Evolutionary conservation across 1,140 invertebrate genomes (phyloP), one percentile per base, ranked within the genome.

Genomic region (Mamestra configurata): DNA sequence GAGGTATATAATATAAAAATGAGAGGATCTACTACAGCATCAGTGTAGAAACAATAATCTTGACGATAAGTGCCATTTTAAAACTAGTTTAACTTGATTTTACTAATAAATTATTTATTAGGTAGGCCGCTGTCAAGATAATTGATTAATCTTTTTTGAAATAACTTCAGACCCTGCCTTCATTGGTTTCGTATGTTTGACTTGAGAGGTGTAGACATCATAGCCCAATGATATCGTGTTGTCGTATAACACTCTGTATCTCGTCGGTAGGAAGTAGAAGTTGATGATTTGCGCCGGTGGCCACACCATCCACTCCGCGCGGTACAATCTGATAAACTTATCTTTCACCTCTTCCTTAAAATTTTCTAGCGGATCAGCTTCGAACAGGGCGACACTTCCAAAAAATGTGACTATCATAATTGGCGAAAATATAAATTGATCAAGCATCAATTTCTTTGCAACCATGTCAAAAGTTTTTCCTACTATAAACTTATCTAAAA

Each of bases 171-270:
- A n/a, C 51, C 80, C 59, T 75, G 37, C 78, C 82, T 89, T 90
- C 71, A 81, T 71, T 11, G 35, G 77, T 79, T 94, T 95, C 68
- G 84, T 85, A 87, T 98, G 96, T 93, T 98, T 98, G n/a, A 99
- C 97, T 92, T 98, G 97, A 27, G 98, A 98, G n/a, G 98, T 98
- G 89, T 98, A 99, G 55, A 98, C 94, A 92, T 99, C 98, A 95
- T 98, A 99, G 10, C 98, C 97, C 88, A 99, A 95, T 27, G 98
- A 98, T 89, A 99, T 97, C 7, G 96, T 96, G 93, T 98, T 99
- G 89, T 99, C 98, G 94, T 98, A 99, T 11, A 99, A 95, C 22
- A 99, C 98, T 88, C 98, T 96, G 92, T 97, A 99, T 87, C 96
- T 96, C 4, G 97, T 97, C 20, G 98, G 98, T 81, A 99, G 92